Evolutionary conservation across 2,888 invertebrate species (phyloP).

Genomic region (Craniophora ligustri): DNA sequence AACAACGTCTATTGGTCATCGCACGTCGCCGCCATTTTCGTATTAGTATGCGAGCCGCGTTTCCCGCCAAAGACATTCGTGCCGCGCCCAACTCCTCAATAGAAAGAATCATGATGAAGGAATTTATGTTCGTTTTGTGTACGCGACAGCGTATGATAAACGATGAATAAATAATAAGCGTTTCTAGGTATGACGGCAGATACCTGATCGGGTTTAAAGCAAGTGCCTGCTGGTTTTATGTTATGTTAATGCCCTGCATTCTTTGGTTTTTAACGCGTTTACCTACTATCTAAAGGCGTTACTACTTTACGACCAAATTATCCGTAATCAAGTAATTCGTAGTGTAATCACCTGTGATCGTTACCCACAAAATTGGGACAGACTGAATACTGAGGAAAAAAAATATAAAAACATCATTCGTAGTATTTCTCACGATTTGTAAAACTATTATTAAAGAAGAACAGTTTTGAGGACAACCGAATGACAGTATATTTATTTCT

Average conservation of each 20-base stretch:
- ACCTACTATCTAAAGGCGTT: slow-evolving; percentile 12
- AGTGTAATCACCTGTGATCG: slow-evolving; percentile 17
- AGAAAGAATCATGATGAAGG: slow-evolving; percentile 85
- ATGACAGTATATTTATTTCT: not conserved
- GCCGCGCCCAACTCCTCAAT: slow-evolving; percentile 82
- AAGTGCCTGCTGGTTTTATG: slow-evolving; percentile 18
- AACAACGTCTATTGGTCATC: slow-evolving; percentile 65
- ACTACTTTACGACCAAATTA: slow-evolving; percentile 34
- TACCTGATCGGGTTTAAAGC: slow-evolving; percentile 49
- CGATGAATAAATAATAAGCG: slow-evolving; percentile 77
- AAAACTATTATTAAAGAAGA: slow-evolving; percentile 14
- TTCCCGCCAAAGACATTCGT: slow-evolving; percentile 82
- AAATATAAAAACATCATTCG: slow-evolving; percentile 10
- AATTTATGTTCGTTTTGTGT: slow-evolving; percentile 78
- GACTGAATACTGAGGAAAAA: no score
- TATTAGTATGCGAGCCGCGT: slow-evolving; percentile 78
- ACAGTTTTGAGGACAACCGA: not conserved
- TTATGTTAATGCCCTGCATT: slow-evolving; percentile 21
- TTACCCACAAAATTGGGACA: no score
- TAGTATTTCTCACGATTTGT: slow-evolving; percentile 24
- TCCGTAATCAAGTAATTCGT: slow-evolving; percentile 36
- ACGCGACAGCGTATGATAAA: slow-evolving; percentile 70
- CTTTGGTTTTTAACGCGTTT: slow-evolving; percentile 16
- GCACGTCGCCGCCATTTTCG: slow-evolving; percentile 69
- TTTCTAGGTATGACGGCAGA: slow-evolving; percentile 63